Percentiles rank a stretch among this genome's conserved stretches.
These are phyloP conservation scores for Athrips mouffetella DNA, from an alignment of 2,888 invertebrate species.

Conservation along the genomic window DNA sequence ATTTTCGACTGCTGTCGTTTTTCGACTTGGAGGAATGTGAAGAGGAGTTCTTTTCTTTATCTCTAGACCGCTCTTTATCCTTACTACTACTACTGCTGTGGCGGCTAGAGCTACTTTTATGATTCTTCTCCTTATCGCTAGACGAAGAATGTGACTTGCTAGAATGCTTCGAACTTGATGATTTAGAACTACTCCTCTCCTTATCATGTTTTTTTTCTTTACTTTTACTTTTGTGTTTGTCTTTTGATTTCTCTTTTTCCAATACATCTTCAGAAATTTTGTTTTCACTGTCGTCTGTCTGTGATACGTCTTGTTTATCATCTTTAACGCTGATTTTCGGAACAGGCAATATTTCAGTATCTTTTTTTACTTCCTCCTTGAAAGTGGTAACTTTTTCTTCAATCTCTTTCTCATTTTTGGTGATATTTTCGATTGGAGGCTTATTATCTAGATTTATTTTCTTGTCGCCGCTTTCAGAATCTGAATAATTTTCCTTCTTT, in stretches of 20 bases:
- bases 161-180: slow-evolving; percentile 56
- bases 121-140: slow-evolving; percentile 58
- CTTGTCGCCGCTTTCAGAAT: slow-evolving; percentile 5
- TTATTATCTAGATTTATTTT: slow-evolving; percentile 4
- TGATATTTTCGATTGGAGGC: slow-evolving; percentile 14
- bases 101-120: slow-evolving; percentile 54
- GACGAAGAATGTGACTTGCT: slow-evolving; percentile 57
- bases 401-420: slow-evolving; percentile 27
- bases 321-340: slow-evolving; percentile 84
- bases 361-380: slow-evolving; percentile 45
- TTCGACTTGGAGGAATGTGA: slow-evolving; percentile 62
- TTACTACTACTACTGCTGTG: slow-evolving; percentile 30
- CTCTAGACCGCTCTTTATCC: slow-evolving; percentile 50
- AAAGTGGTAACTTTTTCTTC: slow-evolving; percentile 18
- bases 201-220: slow-evolving; percentile 73
- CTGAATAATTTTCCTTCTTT: slow-evolving; percentile 26
- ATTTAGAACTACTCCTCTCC: slow-evolving; percentile 45
- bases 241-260: slow-evolving; percentile 53
- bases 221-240: slow-evolving; percentile 53
- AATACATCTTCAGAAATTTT: slow-evolving; percentile 47
- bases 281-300: slow-evolving; percentile 67
- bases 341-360: slow-evolving; percentile 52
- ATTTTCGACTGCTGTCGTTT: slow-evolving; percentile 54
- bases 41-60: slow-evolving; percentile 49
- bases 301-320: slow-evolving; percentile 83